Conservation (phyloP, 2,113 vertebrate genomes). For the Paradoxurus hermaphroditus region DNA sequence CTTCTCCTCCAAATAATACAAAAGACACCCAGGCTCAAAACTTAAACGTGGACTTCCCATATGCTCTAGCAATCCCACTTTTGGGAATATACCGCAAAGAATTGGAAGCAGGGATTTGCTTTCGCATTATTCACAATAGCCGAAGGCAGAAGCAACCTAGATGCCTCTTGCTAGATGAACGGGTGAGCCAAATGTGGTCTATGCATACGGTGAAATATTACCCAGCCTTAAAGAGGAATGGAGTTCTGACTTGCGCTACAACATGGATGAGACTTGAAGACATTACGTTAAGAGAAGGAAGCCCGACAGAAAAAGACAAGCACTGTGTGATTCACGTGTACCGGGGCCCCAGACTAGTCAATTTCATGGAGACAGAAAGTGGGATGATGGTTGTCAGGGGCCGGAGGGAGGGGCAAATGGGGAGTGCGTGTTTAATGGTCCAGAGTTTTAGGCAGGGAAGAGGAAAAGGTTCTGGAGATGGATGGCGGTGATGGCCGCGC, state of each 20-base stretch:
- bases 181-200: background rate
- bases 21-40: background rate
- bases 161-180: background rate
- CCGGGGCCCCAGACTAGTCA: background rate
- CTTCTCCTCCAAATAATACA: background rate
- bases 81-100: background rate
- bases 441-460: background rate
- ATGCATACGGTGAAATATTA: background rate
- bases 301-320: background rate
- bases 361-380: background rate
- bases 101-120: background rate
- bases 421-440: background rate
- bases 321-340: background rate
- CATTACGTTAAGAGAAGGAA: background rate
- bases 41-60: background rate
- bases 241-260: background rate
- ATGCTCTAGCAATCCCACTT: background rate
- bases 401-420: background rate
- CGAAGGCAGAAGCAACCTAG: background rate
- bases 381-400: background rate
- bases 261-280: background rate
- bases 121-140: background rate
- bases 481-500: background rate
- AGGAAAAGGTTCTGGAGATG: background rate
- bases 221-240: background rate